These are phyloP conservation scores for Thomomys bottae DNA, from an alignment of 2,113 vertebrate species.

Conservation along the genomic window DNA sequence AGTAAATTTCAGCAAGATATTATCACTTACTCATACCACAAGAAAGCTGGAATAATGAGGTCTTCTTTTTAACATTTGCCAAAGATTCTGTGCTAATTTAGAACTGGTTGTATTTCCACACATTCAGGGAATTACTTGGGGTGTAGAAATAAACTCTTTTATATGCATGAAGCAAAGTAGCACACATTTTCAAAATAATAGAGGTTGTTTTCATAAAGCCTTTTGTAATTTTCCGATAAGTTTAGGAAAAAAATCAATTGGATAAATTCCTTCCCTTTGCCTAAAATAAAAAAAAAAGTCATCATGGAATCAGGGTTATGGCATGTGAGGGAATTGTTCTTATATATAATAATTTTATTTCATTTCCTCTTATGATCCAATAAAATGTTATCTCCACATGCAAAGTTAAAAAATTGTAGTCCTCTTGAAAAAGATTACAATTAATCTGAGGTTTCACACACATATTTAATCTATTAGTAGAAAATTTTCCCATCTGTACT, in stretches of 20 bases:
- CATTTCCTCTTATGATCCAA: slow-evolving; percentile 66
- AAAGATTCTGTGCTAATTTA: slow-evolving; percentile 50
- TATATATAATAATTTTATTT: slow-evolving; percentile 65
- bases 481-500: slow-evolving; percentile 57
- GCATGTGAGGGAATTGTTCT: slow-evolving; percentile 11
- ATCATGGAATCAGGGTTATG: slow-evolving; percentile 19
- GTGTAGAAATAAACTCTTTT: slow-evolving; percentile 32
- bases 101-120: slow-evolving; percentile 33
- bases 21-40: background rate
- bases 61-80: slow-evolving; percentile 3
- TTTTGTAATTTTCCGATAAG: slow-evolving; percentile 41
- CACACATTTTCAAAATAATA: slow-evolving; percentile 39
- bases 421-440: slow-evolving; percentile 71
- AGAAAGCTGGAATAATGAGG: slow-evolving; percentile 38
- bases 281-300: background rate
- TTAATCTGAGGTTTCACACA: slow-evolving; percentile 75
- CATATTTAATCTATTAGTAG: slow-evolving; percentile 74
- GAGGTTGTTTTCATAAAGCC: slow-evolving; percentile 10
- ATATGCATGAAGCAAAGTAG: slow-evolving; percentile 23
- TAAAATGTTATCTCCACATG: slow-evolving; percentile 66
- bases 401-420: slow-evolving; percentile 68
- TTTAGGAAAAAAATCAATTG: slow-evolving; percentile 12
- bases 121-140: background rate
- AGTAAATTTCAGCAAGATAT: slow-evolving; percentile 47
- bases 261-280: background rate